Conservation (phyloP, 1,140 invertebrate species). For the Eriocheir sinensis region DNA sequence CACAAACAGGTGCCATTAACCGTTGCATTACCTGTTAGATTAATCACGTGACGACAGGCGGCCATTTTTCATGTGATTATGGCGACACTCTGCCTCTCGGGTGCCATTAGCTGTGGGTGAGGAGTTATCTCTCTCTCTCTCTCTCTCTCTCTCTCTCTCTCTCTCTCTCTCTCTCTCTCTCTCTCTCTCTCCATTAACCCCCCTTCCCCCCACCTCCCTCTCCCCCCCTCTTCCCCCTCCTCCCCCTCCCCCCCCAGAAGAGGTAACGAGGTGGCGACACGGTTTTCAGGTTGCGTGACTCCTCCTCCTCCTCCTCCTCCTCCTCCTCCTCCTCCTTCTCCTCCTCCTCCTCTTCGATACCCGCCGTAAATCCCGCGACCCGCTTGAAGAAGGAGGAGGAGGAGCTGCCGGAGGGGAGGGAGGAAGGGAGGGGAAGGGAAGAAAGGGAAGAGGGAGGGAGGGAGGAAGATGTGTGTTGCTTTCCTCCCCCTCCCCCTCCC, state of each 20-base stretch:
- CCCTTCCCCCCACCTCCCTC: not conserved
- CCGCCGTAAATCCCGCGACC: not conserved
- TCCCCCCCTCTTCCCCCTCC: not conserved
- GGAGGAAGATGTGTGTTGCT: not conserved
- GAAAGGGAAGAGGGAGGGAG: not conserved
- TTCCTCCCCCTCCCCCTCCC: not conserved
- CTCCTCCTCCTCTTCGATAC: not conserved
- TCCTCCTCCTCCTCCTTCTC: not conserved
- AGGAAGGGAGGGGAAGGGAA: not conserved
- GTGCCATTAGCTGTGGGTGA: no score
- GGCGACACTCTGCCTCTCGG: no score
- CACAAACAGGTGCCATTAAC: no score
- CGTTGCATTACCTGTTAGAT: no score
- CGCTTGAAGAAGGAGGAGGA: not conserved
- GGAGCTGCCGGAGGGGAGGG: not conserved
- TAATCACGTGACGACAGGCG: no score
- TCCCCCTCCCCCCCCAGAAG: not conserved
- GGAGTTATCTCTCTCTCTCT: not conserved
- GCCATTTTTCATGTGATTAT: no score
- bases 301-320: not conserved
- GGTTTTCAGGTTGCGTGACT: not conserved
- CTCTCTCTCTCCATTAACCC: constrained; percentile 39
- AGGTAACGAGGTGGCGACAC: constrained; percentile 19
- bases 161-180: constrained; percentile 50
- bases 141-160: constrained; percentile 9